Base-by-base conservation (phyloP, 2,888 invertebrate genomes). In the Clistopyga incitator region DNA sequence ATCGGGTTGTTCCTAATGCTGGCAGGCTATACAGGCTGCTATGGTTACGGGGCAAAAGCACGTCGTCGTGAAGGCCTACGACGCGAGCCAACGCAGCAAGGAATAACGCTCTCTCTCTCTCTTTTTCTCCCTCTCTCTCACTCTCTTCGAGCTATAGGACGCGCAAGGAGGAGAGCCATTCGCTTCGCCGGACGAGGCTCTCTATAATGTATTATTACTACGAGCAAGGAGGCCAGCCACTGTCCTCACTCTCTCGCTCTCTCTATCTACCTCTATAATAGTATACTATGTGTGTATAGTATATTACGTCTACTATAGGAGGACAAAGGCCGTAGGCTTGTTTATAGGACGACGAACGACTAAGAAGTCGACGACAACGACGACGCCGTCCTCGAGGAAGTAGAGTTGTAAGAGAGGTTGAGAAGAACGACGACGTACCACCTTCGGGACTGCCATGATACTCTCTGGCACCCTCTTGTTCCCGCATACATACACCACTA, bases 331-430 rank as follows among this genome's bases (percentile, higher is more conserved):
- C 70, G 71, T 81, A 74, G 87, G 89, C 88, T 90, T 90, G 90
- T 90, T 90, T 90, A 90, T 90, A 89, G 90, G 78, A 59, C 59
- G 59, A 72, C 59, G 18, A 78, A 50, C 74, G 65, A 71, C 64
- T 64, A 18, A 75, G 74, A 82, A 61, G 68, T 79, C 67, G 74
- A 70, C 68, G 78, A 74, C 74, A 78, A 78, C 72, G 68, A 68
- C 47, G 42, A 67, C 67, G 64, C 45, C 52, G 74, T 59, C 72
- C 67, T 68, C 67, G 54, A 56, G 42, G 38, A 52, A 18, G 74
- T 6, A 18, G 59, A 29, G 34, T n/a, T 47, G 68, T 15, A 45
- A 70, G 42, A 42, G 84, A 74, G 78, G 59, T 79, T 78, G 76
- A 81, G 64, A 68, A 52, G 61, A 61, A 75, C 79, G 80, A 81